Evolutionary conservation across 2,888 invertebrate species (phyloP), one percentile per base, ranked within the genome.

Genomic region (Eupsilia transversa): DNA sequence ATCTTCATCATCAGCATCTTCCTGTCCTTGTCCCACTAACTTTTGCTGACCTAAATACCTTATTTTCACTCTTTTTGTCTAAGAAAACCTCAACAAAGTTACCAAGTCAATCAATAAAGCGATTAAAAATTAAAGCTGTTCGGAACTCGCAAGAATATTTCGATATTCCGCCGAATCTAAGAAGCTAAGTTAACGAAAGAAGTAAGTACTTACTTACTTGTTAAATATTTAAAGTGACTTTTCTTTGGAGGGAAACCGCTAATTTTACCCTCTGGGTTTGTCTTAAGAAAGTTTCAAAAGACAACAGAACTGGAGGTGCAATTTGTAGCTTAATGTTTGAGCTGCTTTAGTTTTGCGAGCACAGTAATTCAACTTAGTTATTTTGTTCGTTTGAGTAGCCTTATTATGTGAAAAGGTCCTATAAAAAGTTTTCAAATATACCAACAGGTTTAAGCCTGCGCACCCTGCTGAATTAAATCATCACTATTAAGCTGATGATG

Each of bases 41-140:
- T 6, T 43, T 43, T 20, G 27, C 59, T 46, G 38, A 33, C 54
- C 17, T 63, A 9, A 1, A 7, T 46, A 41, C 17, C 23, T 54
- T 52, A 46, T 54, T 74, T 61, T 2, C 64, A 30, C 12, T 59
- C 17, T 57, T 61, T 65, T 68, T 73, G 63, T 68, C 30, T 49
- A 87, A 74, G 68, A 72, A 80, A 74, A 77, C 52, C 71, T 64
- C 52, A 75, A 76, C 59, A 69, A 86, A 86, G 73, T 79, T 77
- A 52, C 65, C 12, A 27, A 72, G 56, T 74, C 69, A 86, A 86
- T 86, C 86, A 80, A 88, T 86, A 84, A 83, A 81, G 79, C 68
- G 61, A 79, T 86, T 80, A 86, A 86, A 86, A 86, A 86, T 86
- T 63, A 60, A 86, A 76, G 74, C 70, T 74, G 41, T 72, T 74